A percentile compares a stretch with the other conserved stretches of the same genome.
Conservation (phyloP, 2,113 vertebrate species). For the Chlorodrepanis virens region DNA sequence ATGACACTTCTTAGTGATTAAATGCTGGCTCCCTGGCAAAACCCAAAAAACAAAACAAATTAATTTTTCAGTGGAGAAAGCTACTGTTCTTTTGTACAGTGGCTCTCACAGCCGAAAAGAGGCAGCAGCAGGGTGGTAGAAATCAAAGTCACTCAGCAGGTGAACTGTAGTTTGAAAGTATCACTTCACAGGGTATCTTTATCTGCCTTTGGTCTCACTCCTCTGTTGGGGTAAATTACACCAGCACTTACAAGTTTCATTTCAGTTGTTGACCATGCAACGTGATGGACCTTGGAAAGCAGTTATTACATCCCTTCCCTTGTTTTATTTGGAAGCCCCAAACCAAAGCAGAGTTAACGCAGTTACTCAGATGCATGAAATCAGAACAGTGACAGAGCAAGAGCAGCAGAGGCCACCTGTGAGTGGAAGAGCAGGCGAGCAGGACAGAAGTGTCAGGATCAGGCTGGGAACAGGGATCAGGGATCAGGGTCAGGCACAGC, state of each 20-base stretch:
- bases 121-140: not conserved
- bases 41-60: not conserved
- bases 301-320: not conserved
- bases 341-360: not conserved
- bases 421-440: not conserved
- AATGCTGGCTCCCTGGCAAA: not conserved
- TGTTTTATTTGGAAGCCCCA: not conserved
- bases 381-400: not conserved
- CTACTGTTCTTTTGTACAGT: not conserved
- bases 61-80: not conserved
- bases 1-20: constrained; percentile 25
- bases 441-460: not conserved
- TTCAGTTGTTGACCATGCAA: not conserved
- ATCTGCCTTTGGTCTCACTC: not conserved
- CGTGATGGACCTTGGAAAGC: not conserved
- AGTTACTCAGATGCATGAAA: not conserved
- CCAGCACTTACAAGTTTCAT: not conserved
- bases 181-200: not conserved
- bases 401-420: not conserved
- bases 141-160: constrained; percentile 10
- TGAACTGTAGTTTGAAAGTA: not conserved
- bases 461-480: not conserved
- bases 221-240: not conserved
- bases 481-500: not conserved
- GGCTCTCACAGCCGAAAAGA: not conserved